These are phyloP conservation scores for Cyphomyrus plagiostoma DNA, from an alignment of 2,113 vertebrate genomes.

Conservation along the genomic window DNA sequence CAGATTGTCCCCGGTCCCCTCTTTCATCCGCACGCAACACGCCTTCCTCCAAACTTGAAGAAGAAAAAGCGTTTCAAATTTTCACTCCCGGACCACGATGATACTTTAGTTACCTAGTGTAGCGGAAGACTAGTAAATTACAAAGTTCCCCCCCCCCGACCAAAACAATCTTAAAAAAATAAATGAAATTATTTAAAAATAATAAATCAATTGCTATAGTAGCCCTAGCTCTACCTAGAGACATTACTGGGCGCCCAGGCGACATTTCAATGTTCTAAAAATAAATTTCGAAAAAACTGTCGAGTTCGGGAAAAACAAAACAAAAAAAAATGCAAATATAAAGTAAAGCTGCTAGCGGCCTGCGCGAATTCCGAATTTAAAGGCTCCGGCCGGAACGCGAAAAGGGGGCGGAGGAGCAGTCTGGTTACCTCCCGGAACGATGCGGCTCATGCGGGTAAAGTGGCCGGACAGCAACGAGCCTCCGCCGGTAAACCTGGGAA, in stretches of 20 bases:
- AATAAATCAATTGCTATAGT: neutral
- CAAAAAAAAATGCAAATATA: neutral
- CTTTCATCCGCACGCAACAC: constrained; percentile 1
- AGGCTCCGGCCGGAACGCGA: constrained; percentile 17
- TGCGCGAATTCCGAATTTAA: neutral
- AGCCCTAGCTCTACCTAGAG: neutral
- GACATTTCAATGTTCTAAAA: neutral
- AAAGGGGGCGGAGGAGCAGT: constrained; percentile 27
- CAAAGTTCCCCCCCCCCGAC: neutral
- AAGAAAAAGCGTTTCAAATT: neutral
- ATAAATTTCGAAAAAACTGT: neutral
- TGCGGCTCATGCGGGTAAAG: constrained; percentile 60
- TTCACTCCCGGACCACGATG: neutral
- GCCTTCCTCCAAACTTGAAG: neutral
- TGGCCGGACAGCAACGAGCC: constrained; percentile 44
- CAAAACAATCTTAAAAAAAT: neutral
- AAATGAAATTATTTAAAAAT: neutral
- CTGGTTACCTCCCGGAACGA: constrained; percentile 60
- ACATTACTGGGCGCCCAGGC: neutral
- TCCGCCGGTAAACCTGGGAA: constrained; percentile 45
- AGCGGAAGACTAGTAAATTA: neutral
- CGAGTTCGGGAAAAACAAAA: neutral
- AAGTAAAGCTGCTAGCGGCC: neutral
- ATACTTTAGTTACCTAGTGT: constrained; percentile 23
- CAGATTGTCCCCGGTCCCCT: constrained; percentile 58